Conservation (phyloP, 1,140 invertebrate genomes). For the Procambarus virginalis region DNA sequence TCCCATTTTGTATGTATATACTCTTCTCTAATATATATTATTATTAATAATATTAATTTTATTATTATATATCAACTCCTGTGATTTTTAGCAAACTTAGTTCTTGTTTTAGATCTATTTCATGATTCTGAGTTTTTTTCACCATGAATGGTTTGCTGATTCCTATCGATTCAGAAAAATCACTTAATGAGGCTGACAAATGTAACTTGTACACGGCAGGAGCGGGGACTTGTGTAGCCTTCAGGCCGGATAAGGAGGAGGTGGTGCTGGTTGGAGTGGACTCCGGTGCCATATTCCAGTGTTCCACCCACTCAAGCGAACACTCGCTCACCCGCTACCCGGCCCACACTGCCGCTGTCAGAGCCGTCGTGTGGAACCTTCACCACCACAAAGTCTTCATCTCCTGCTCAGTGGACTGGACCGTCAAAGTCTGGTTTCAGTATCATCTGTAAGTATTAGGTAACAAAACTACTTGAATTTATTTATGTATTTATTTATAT, state of each 20-base stretch:
- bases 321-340: slow-evolving; percentile 76
- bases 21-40: too few relatives aligned
- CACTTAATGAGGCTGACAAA: too few relatives aligned
- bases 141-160: too few relatives aligned
- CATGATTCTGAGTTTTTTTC: too few relatives aligned
- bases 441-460: slow-evolving; percentile 29
- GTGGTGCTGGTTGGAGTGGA: slow-evolving; percentile 94
- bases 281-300: slow-evolving; percentile 93
- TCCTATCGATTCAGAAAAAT: too few relatives aligned
- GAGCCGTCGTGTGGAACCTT: slow-evolving; percentile 90
- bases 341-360: slow-evolving; percentile 91
- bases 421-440: slow-evolving; percentile 72
- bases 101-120: too few relatives aligned
- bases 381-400: slow-evolving; percentile 91
- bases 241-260: slow-evolving; percentile 86
- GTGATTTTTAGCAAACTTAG: too few relatives aligned
- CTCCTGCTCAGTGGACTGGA: slow-evolving; percentile 94
- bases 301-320: slow-evolving; percentile 89
- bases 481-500: too few relatives aligned
- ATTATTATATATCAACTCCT: too few relatives aligned
- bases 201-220: slow-evolving; percentile 75
- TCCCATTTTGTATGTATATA: too few relatives aligned
- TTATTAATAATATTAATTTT: too few relatives aligned
- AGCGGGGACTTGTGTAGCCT: slow-evolving; percentile 89
- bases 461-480: too few relatives aligned